phyloP scores from a whole-genome alignment of 2,113 vertebrate genomes.

The Colossoma macropomum region DNA sequence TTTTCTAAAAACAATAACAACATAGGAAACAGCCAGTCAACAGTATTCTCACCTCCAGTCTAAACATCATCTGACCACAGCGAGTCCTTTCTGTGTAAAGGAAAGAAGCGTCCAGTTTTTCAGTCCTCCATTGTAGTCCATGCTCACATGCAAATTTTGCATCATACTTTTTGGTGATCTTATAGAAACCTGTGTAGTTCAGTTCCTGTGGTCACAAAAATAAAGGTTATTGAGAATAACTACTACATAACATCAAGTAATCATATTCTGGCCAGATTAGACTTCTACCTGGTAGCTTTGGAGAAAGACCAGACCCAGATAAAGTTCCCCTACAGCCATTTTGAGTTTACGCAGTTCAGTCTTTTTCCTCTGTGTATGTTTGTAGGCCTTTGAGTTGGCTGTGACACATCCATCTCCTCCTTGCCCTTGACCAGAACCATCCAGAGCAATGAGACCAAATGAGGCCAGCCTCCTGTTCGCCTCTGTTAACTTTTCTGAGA shows the following conservation, averaged over 20 bases:
- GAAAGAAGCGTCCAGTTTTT: conserved; percentile 55
- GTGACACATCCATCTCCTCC: not conserved
- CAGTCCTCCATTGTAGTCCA: conserved; percentile 57
- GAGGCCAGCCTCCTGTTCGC: conserved; percentile 50
- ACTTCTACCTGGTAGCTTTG: conserved; percentile 64
- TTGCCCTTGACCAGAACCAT: conserved; percentile 4
- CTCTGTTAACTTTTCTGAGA: conserved; percentile 62
- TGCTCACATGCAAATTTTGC: conserved; percentile 45
- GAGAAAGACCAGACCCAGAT: conserved; percentile 62
- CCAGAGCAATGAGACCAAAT: conserved; percentile 49
- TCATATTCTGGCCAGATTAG: not conserved
- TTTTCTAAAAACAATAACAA: not conserved
- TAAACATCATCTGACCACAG: conserved; percentile 56
- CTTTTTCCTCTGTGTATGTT: not conserved
- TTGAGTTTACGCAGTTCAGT: conserved; percentile 55
- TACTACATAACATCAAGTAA: not conserved
- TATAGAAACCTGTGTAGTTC: conserved; percentile 61
- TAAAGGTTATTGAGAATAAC: not conserved
- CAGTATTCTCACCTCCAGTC: conserved; percentile 59
- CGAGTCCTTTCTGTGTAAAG: conserved; percentile 48
- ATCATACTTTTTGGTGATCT: conserved; percentile 64
- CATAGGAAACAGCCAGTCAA: not conserved
- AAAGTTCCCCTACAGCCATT: conserved; percentile 63
- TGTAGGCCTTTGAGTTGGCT: conserved; percentile 4
- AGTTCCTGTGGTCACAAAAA: conserved; percentile 54